Conservation (phyloP, 2,888 invertebrate genomes). For the Celastrina argiolus region DNA sequence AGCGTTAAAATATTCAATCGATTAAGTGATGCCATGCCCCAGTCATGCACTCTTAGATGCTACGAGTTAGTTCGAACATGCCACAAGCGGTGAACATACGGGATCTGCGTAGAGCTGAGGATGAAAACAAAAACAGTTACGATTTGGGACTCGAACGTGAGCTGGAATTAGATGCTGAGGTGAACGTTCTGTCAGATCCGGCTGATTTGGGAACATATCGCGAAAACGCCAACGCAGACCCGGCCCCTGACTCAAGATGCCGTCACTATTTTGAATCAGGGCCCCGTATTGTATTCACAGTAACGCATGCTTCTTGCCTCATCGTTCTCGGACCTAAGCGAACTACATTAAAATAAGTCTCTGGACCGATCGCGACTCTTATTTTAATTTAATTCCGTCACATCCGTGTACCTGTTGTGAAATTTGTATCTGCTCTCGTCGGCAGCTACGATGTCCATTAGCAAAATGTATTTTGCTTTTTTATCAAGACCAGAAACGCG, state of each 20-base stretch:
- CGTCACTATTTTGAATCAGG: too few relatives aligned
- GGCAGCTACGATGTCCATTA: slow-evolving; percentile 98
- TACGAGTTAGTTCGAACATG: slow-evolving; percentile 22
- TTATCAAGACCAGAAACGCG: slow-evolving; percentile 97
- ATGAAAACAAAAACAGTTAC: slow-evolving; percentile 25
- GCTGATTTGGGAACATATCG: not conserved
- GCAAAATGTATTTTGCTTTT: slow-evolving; percentile 97
- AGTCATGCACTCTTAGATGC: slow-evolving; percentile 33
- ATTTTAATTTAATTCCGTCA: slow-evolving; percentile 73
- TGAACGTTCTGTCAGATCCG: not conserved
- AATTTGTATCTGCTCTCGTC: slow-evolving; percentile 97
- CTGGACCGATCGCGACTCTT: slow-evolving; percentile 52
- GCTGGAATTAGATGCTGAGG: slow-evolving; percentile 1
- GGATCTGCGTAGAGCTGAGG: slow-evolving; percentile 64
- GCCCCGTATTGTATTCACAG: slow-evolving; percentile 52
- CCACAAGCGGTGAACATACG: slow-evolving; percentile 56
- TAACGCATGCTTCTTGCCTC: slow-evolving; percentile 84
- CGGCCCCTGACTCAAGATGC: too few relatives aligned
- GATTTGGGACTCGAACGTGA: slow-evolving; percentile 34
- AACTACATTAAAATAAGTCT: slow-evolving; percentile 75
- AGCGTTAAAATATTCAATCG: slow-evolving; percentile 39
- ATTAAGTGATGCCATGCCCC: slow-evolving; percentile 28
- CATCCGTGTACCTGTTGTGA: slow-evolving; percentile 89
- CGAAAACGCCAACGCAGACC: slow-evolving; percentile 53
- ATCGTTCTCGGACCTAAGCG: slow-evolving; percentile 52